Evolutionary conservation across 2,888 invertebrate genomes (phyloP).

Genomic region (Arrhopalites spinosus): DNA sequence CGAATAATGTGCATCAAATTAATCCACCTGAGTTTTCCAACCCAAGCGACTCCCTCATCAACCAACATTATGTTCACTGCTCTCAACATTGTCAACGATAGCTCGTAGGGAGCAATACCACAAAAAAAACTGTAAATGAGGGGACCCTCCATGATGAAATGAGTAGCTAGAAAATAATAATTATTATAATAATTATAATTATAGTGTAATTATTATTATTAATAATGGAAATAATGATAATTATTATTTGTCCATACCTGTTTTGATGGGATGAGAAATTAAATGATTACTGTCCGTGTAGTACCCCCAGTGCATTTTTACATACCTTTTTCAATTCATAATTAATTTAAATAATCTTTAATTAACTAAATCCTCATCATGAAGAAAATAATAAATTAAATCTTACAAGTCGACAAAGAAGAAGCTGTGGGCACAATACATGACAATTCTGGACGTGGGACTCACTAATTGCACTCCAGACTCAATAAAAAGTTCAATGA

Average conservation of each 20-base stretch:
- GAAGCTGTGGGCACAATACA: background rate
- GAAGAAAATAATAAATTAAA: too few species aligned
- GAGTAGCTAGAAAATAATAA: too few species aligned
- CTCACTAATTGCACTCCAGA: constrained; percentile 2
- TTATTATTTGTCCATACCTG: too few species aligned
- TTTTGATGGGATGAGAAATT: constrained; percentile 48
- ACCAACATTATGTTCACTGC: constrained; percentile 38
- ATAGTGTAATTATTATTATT: too few species aligned
- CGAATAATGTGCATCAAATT: constrained; percentile 45
- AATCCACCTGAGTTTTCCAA: constrained; percentile 45
- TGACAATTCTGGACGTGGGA: background rate
- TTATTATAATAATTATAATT: too few species aligned
- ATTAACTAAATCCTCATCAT: too few species aligned
- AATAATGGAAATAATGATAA: too few species aligned
- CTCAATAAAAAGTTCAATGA: constrained; percentile 42
- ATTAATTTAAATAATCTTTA: background rate
- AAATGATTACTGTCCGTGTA: constrained; percentile 45
- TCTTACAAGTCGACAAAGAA: constrained; percentile 46
- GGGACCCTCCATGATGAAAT: constrained; percentile 46
- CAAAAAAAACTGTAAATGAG: constrained; percentile 32
- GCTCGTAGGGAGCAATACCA: constrained; percentile 43
- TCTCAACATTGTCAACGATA: constrained; percentile 36
- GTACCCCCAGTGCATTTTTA: constrained; percentile 52
- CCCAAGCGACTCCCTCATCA: constrained; percentile 43
- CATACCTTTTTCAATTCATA: constrained; percentile 41